Evolutionary conservation across 2,113 vertebrate genomes (phyloP), one percentile per base, ranked within the genome.

Genomic region (Cebidichthys violaceus): DNA sequence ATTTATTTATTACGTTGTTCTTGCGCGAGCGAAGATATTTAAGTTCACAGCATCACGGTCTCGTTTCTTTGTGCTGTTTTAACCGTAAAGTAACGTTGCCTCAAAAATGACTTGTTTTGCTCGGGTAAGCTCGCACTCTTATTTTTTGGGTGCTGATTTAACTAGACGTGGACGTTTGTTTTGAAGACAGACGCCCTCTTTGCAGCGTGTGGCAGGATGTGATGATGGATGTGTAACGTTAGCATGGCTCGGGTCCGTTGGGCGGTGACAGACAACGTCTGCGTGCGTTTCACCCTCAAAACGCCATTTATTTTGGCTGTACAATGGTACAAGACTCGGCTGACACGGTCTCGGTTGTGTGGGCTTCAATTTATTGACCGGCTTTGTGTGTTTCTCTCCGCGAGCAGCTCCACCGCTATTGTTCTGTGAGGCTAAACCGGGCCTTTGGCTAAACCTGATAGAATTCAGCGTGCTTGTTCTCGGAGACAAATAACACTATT

Each of bases 371-470:
- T 52, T 47, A 75, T 71, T 69, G 37, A 68, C 70, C 55, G 41
- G 50, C 24, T 35, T 61, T 64, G 27, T 29, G n/a, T 27, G 54
- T 4, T 65, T 47, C 70, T 33, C 47, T 9, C 70, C 1, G 22
- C 33, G 3, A n/a, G 66, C 81, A 17, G 18, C 62, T 35, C 15
- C 37, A 0, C 55, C 29, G 59, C 86, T 84, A 79, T 89, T 92
- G 88, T 90, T 90, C 81, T 27, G 74, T 9, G 41, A 50, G 74
- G 82, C 85, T 70, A 69, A 47, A 79, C 66, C 5, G 75, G 89
- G 88, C 87, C 88, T 83, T 75, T 22, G 41, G 74, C 72, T 80
- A 17, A 61, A 70, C 59, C 69, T 1, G 15, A 45, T 39, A 22
- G 35, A 29, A 2, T 31, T n/a, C 77, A 50, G 50, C 13, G 54